These are phyloP conservation scores for Tolypeutes matacus DNA, from an alignment of 2,797 vertebrate genomes.

Conservation along the genomic window DNA sequence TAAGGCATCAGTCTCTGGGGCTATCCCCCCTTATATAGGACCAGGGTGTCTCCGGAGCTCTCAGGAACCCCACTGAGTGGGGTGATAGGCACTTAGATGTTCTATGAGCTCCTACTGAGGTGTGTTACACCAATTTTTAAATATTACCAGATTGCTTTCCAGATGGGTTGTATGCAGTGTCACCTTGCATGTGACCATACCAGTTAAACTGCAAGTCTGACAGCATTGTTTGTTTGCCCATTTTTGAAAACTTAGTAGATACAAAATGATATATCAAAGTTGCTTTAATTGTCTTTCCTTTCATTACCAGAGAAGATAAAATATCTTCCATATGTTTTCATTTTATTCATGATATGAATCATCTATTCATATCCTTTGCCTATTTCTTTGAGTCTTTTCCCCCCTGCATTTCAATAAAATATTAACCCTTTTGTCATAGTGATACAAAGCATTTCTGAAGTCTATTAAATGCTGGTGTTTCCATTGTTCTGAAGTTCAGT, in stretches of 20 bases:
- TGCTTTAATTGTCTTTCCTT: conserved; percentile 62
- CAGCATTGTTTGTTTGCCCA: neutral
- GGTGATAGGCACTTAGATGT: too few species aligned
- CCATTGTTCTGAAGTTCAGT: conserved; percentile 30
- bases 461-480: conserved; percentile 31
- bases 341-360: conserved; percentile 62
- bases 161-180: neutral
- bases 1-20: too few species aligned
- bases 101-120: too few species aligned
- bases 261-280: conserved; percentile 34
- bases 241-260: conserved; percentile 41
- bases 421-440: neutral
- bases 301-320: conserved; percentile 49
- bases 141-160: neutral
- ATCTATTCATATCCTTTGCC: conserved; percentile 55
- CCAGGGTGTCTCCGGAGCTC: too few species aligned
- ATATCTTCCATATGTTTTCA: conserved; percentile 55
- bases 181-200: neutral
- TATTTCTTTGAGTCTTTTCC: conserved; percentile 27
- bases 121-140: neutral
- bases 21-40: too few species aligned
- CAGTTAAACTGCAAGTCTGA: neutral
- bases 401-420: neutral
- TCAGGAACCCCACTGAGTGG: too few species aligned
- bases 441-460: conserved; percentile 11